phyloP scores from a whole-genome alignment of 1,140 invertebrate genomes.

The Teleopsis dalmanni region DNA sequence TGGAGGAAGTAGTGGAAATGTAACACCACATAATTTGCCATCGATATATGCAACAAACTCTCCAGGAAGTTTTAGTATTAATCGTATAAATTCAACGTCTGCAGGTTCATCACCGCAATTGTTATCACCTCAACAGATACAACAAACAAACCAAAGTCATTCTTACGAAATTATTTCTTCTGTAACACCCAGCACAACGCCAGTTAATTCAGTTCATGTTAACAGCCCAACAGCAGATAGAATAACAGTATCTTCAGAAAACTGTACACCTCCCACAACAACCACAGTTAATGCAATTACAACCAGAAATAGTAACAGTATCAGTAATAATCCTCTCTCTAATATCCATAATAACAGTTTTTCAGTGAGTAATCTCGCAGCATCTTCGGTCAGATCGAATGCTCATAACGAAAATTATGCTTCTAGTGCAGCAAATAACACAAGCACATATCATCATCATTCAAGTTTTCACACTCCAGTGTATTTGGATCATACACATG shows the following conservation, averaged over 20 bases:
- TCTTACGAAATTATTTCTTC: background rate
- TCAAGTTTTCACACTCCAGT: conserved; percentile 25
- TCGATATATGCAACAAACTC: background rate
- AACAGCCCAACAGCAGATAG: background rate
- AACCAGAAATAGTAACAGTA: background rate
- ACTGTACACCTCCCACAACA: background rate
- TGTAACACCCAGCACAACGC: background rate
- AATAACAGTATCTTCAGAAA: background rate
- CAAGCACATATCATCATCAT: conserved; percentile 37
- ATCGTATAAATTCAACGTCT: conserved; percentile 3
- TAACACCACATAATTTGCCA: background rate
- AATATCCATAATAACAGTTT: conserved; percentile 22
- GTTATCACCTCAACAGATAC: background rate
- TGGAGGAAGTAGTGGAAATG: background rate
- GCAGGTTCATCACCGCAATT: conserved; percentile 1
- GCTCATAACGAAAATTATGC: background rate
- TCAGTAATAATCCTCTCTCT: background rate
- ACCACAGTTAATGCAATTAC: background rate
- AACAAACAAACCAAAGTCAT: background rate
- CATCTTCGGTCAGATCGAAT: conserved; percentile 14
- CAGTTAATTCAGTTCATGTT: background rate
- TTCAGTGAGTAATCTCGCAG: conserved; percentile 29
- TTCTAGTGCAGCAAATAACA: conserved; percentile 9
- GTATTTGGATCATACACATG: conserved; percentile 34
- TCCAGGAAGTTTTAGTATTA: background rate